A percentile compares a stretch with the other conserved stretches of the same genome.
Evolutionary conservation across 2,113 vertebrate genomes (phyloP).

Genomic region (Rhineura floridana): DNA sequence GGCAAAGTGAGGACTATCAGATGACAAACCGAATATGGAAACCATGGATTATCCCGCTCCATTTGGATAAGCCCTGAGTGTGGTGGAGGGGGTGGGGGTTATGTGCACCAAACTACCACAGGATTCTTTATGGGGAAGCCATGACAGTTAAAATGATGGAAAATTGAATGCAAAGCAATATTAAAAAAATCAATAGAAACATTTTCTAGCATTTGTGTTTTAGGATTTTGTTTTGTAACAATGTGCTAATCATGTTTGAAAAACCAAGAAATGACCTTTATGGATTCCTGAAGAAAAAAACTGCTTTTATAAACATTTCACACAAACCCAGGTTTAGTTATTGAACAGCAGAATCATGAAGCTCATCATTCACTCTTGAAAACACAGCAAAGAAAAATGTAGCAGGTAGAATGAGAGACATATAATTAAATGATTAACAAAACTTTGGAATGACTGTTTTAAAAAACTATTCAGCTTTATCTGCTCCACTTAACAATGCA

Average conservation of each 20-base stretch:
- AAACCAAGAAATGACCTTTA: neutral
- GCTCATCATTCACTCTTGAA: slow-evolving; percentile 30
- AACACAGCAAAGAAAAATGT: neutral
- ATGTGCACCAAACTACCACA: too few species aligned
- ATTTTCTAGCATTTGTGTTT: too few species aligned
- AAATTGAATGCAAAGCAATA: too few species aligned
- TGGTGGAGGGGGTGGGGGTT: too few species aligned
- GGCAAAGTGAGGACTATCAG: too few species aligned
- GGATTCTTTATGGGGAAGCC: too few species aligned
- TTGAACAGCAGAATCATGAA: slow-evolving; percentile 2
- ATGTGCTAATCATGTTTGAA: too few species aligned
- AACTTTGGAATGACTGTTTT: slow-evolving; percentile 2
- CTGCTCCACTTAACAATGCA: slow-evolving; percentile 51
- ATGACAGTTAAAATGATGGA: too few species aligned
- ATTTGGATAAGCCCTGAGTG: too few species aligned
- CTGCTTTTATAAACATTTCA: slow-evolving; percentile 6
- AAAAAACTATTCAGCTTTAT: slow-evolving; percentile 14
- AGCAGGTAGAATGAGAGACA: slow-evolving; percentile 27
- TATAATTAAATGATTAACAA: slow-evolving; percentile 57
- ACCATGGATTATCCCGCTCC: too few species aligned
- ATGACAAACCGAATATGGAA: too few species aligned
- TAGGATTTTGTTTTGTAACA: neutral
- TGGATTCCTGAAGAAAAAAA: neutral
- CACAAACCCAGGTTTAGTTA: neutral
- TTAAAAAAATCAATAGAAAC: too few species aligned